Conservation (phyloP, 2,113 vertebrate species). For the Oreochromis tanganicae region DNA sequence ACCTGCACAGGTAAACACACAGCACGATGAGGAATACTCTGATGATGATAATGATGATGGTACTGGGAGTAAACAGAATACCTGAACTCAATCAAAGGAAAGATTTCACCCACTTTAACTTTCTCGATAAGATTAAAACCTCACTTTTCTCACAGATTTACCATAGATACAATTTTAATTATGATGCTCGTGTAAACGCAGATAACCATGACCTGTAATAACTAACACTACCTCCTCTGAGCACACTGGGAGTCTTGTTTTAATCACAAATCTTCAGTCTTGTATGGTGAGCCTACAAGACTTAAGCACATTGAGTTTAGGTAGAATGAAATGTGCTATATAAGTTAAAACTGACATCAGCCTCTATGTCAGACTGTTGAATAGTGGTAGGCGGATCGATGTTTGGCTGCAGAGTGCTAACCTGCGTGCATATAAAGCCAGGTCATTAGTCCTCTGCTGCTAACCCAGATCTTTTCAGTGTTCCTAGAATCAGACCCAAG, state of each 20-base stretch:
- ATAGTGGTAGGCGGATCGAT: background rate
- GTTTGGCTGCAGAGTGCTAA: background rate
- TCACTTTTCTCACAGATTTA: background rate
- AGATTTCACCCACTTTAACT: background rate
- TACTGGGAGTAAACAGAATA: background rate
- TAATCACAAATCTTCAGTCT: background rate
- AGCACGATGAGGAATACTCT: slow-evolving; percentile 20
- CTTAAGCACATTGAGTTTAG: background rate
- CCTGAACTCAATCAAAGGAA: background rate
- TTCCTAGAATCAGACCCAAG: background rate
- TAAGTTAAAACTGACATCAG: background rate
- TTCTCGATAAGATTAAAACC: background rate
- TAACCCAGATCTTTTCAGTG: background rate
- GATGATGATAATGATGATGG: background rate
- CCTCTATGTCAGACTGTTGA: background rate
- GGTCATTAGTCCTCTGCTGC: background rate
- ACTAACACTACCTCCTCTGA: background rate
- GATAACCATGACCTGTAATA: background rate
- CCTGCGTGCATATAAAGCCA: background rate
- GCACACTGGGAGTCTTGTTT: background rate
- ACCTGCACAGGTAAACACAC: slow-evolving; percentile 78
- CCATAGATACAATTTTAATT: background rate
- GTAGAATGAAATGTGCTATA: background rate
- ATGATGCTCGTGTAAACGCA: background rate
- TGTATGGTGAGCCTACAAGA: background rate